These are phyloP conservation scores for Cyphomyrmex costatus DNA, from an alignment of 1,140 invertebrate species.

Conservation along the genomic window DNA sequence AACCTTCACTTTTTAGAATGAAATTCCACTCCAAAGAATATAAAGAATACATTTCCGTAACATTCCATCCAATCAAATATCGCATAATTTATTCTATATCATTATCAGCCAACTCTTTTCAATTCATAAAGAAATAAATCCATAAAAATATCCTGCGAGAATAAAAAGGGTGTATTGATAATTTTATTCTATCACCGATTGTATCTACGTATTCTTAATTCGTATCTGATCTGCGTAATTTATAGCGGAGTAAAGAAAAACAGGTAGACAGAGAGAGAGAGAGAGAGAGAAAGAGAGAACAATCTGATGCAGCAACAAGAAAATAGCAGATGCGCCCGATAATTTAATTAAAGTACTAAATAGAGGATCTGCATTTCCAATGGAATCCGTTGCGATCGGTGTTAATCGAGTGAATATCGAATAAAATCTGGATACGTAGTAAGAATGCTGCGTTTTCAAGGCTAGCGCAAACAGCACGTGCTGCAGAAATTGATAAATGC, in stretches of 20 bases:
- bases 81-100: too few species aligned
- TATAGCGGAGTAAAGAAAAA: neutral
- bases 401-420: constrained; percentile 25
- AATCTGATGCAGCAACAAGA: constrained; percentile 26
- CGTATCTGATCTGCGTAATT: neutral
- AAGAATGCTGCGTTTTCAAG: neutral
- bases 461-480: neutral
- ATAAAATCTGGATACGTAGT: neutral
- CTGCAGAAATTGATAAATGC: neutral
- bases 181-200: neutral
- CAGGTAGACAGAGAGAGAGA: neutral
- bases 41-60: too few species aligned
- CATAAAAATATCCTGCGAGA: neutral
- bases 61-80: too few species aligned
- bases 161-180: neutral
- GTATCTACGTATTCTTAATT: neutral
- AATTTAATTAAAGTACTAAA: constrained; percentile 44
- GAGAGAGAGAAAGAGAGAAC: neutral
- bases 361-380: constrained; percentile 19
- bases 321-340: constrained; percentile 62
- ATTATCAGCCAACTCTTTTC: neutral
- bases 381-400: neutral
- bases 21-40: too few species aligned
- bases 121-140: neutral
- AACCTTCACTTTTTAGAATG: too few species aligned